Evolutionary conservation across 2,888 invertebrate species (phyloP).

Genomic region (Patella depressa): DNA sequence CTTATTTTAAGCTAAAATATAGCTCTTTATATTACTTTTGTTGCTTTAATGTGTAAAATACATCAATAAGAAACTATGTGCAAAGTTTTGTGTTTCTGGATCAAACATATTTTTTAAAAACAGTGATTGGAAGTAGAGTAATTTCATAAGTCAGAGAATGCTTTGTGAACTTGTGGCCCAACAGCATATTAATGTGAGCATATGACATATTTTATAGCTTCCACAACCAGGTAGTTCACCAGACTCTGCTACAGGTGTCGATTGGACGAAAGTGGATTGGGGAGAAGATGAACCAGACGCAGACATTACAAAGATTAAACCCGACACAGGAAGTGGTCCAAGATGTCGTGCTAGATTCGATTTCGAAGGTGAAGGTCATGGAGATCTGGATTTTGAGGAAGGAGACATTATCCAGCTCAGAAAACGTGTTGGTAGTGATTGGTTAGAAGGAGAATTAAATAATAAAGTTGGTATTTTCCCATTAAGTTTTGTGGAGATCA

Average conservation of each 20-base stretch:
- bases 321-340: slow-evolving; percentile 44
- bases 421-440: slow-evolving; percentile 58
- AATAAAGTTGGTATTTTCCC: slow-evolving; percentile 70
- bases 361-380: slow-evolving; percentile 57
- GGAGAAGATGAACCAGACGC: not conserved
- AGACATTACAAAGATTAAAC: not conserved
- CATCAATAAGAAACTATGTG: no score
- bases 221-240: not conserved
- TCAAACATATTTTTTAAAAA: no score
- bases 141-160: no score
- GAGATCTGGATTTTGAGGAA: slow-evolving; percentile 59
- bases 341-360: slow-evolving; percentile 65
- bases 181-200: no score
- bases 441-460: slow-evolving; percentile 62
- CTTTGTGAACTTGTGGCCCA: no score
- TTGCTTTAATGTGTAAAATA: no score
- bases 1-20: no score
- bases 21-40: no score
- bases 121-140: no score
- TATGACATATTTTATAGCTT: no score
- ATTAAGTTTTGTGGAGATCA: slow-evolving; percentile 70
- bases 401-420: slow-evolving; percentile 60
- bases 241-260: not conserved
- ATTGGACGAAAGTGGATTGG: not conserved
- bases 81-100: no score